These are phyloP conservation scores for Lates japonicus DNA, from an alignment of 2,797 vertebrate species.

Conservation along the genomic window DNA sequence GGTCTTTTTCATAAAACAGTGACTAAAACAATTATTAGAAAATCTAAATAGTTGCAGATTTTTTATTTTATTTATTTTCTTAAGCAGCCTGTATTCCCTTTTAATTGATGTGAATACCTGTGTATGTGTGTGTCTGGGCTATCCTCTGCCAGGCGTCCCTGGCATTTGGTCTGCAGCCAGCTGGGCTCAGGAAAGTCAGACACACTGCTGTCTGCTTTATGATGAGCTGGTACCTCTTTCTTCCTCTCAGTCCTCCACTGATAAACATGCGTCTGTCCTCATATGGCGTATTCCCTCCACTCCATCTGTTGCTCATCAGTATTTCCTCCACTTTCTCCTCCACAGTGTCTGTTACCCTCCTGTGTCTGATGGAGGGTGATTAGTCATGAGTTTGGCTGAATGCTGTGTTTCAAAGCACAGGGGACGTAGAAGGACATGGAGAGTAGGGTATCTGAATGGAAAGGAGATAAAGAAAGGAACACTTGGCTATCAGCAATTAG, in stretches of 20 bases:
- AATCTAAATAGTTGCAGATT: too few relatives aligned
- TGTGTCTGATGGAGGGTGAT: slow-evolving; percentile 46
- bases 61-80: too few relatives aligned
- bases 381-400: slow-evolving; percentile 52
- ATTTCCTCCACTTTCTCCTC: slow-evolving; percentile 46
- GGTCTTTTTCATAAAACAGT: too few relatives aligned
- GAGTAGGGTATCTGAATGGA: slow-evolving; percentile 18
- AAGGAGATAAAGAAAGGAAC: slow-evolving; percentile 9
- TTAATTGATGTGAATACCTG: slow-evolving; percentile 3
- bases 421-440: slow-evolving; percentile 50
- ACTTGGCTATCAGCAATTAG: background rate
- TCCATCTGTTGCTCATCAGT: slow-evolving; percentile 61
- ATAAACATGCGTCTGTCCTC: slow-evolving; percentile 30
- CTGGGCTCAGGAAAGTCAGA: slow-evolving; percentile 38
- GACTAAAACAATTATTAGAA: too few relatives aligned
- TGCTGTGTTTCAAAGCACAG: slow-evolving; percentile 48
- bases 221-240: slow-evolving; percentile 15
- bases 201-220: slow-evolving; percentile 47
- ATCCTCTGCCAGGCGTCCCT: slow-evolving; percentile 27
- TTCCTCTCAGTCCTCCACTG: slow-evolving; percentile 31
- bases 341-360: slow-evolving; percentile 37
- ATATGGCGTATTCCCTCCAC: slow-evolving; percentile 9
- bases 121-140: slow-evolving; percentile 9
- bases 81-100: too few relatives aligned
- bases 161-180: slow-evolving; percentile 43